These are phyloP conservation scores for Stenichneumon culpator DNA, from an alignment of 2,888 invertebrate genomes.

Conservation along the genomic window DNA sequence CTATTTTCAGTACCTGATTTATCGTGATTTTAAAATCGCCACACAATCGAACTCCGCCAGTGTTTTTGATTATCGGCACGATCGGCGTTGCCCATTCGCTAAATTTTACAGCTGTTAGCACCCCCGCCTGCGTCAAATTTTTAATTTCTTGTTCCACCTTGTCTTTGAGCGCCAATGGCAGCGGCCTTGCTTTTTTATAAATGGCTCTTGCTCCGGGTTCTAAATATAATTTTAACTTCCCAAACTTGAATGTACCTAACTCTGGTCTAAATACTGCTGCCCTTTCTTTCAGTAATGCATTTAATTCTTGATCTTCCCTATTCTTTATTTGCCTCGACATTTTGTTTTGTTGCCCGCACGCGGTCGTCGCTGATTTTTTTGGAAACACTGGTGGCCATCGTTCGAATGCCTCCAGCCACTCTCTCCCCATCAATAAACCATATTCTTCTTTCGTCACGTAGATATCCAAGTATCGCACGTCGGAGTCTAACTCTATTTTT, in stretches of 20 bases:
- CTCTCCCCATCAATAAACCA: slow-evolving; percentile 56
- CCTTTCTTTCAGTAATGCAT: slow-evolving; percentile 2
- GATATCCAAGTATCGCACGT: slow-evolving; percentile 34
- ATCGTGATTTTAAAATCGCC: too few relatives aligned
- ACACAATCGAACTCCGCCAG: too few relatives aligned
- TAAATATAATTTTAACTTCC: slow-evolving; percentile 60
- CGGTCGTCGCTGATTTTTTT: slow-evolving; percentile 3
- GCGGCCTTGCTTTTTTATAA: slow-evolving; percentile 67
- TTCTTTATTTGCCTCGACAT: slow-evolving; percentile 1
- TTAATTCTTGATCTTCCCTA: background rate
- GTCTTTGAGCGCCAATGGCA: slow-evolving; percentile 72
- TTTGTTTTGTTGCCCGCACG: background rate
- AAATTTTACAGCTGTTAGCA: slow-evolving; percentile 67
- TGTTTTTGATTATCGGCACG: too few relatives aligned
- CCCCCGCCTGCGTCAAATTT: slow-evolving; percentile 63
- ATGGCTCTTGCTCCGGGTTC: slow-evolving; percentile 61
- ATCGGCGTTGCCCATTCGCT: too few relatives aligned
- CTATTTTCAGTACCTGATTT: slow-evolving; percentile 74
- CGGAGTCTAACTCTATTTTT: slow-evolving; percentile 10
- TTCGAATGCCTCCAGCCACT: slow-evolving; percentile 51
- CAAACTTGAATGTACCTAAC: slow-evolving; percentile 62
- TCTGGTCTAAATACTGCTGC: slow-evolving; percentile 46
- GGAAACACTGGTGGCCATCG: slow-evolving; percentile 40
- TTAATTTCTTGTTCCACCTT: slow-evolving; percentile 71
- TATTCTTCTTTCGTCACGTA: slow-evolving; percentile 62